Percentiles rank a stretch among this genome's conserved stretches.
Evolutionary conservation across 2,797 vertebrate species (phyloP).

Genomic region (Sitta carolinensis): DNA sequence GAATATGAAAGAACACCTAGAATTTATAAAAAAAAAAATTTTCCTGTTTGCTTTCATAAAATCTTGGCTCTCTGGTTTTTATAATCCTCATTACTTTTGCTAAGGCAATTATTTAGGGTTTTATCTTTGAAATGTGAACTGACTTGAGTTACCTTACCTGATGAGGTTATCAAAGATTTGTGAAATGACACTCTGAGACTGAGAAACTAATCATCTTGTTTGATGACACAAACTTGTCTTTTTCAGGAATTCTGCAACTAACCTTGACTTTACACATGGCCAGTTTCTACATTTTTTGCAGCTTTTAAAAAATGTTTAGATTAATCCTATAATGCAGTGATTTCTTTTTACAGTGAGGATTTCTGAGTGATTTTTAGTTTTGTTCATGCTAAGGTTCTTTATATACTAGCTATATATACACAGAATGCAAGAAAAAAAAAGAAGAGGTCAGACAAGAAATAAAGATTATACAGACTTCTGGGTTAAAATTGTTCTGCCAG

Average conservation of each 20-base stretch:
- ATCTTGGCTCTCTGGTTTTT: neutral
- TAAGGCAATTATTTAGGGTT: slow-evolving; percentile 28
- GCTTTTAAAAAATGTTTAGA: slow-evolving; percentile 1
- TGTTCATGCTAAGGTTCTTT: slow-evolving; percentile 22
- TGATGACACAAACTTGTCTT: neutral
- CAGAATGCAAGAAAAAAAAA: slow-evolving; percentile 36
- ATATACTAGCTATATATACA: slow-evolving; percentile 9
- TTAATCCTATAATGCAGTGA: slow-evolving; percentile 50
- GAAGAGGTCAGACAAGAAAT: neutral
- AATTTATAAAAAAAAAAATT: neutral
- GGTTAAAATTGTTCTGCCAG: neutral
- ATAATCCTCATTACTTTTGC: neutral
- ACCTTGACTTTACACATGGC: slow-evolving; percentile 13
- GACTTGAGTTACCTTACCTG: slow-evolving; percentile 17
- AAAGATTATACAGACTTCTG: neutral
- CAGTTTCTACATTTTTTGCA: slow-evolving; percentile 8
- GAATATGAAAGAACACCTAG: neutral
- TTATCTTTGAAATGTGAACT: slow-evolving; percentile 17
- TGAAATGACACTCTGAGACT: slow-evolving; percentile 23
- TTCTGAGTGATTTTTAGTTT: slow-evolving; percentile 44
- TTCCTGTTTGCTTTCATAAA: neutral
- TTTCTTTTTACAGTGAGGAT: slow-evolving; percentile 46
- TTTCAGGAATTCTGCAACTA: neutral
- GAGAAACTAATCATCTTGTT: slow-evolving; percentile 25
- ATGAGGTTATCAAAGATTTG: slow-evolving; percentile 44